Evolutionary conservation across 1,140 invertebrate species (phyloP).

Genomic region (Drosophila ercepeae): DNA sequence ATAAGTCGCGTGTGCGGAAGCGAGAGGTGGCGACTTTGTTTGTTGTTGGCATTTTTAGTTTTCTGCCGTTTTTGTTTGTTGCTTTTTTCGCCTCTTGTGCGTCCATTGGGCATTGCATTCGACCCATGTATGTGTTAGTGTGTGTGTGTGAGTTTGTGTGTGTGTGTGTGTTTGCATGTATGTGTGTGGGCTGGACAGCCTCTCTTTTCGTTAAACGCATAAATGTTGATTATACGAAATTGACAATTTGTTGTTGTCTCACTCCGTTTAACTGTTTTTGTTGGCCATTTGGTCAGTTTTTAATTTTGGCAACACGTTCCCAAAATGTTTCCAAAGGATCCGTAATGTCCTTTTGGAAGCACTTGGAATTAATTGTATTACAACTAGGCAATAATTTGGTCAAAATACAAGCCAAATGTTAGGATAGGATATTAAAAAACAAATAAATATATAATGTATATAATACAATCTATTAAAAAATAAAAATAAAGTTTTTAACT

Average conservation of each 20-base stretch:
- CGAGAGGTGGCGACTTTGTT: constrained; percentile 13
- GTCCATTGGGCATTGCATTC: constrained; percentile 66
- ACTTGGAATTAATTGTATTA: background rate
- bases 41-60: constrained; percentile 31
- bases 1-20: constrained; percentile 29
- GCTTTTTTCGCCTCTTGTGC: constrained; percentile 34
- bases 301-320: background rate
- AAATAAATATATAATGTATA: background rate
- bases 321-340: background rate
- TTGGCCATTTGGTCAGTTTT: constrained; percentile 1
- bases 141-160: constrained; percentile 6
- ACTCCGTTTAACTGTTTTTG: constrained; percentile 7
- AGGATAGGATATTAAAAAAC: too few relatives aligned
- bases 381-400: too few relatives aligned
- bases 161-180: constrained; percentile 7
- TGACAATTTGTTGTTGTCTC: constrained; percentile 55
- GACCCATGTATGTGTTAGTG: constrained; percentile 1
- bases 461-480: too few relatives aligned
- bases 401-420: too few relatives aligned
- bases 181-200: constrained; percentile 46
- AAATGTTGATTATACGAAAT: constrained; percentile 76
- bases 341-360: background rate
- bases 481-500: background rate
- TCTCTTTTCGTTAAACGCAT: constrained; percentile 66
- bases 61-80: constrained; percentile 42